phyloP scores from a whole-genome alignment of 64 coral and sea anemone genomes.

The Pocillopora damicornis region DNA sequence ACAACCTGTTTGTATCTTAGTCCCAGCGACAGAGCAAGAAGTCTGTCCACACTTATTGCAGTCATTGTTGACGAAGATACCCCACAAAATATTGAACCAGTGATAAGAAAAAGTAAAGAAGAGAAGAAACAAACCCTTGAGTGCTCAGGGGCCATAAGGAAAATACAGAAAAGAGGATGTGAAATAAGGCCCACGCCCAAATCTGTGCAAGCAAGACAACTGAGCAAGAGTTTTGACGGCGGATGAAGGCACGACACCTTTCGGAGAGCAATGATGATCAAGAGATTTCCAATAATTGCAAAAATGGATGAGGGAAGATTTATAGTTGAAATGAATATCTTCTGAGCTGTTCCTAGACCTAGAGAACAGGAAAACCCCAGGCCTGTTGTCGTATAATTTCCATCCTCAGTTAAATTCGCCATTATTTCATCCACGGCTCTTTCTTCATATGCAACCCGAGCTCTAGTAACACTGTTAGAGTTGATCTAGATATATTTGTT shows the following conservation, averaged over 20 bases:
- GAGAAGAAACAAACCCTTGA: background rate
- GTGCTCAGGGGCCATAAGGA: background rate
- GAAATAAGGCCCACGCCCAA: background rate
- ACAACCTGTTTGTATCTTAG: slow-evolving; percentile 29
- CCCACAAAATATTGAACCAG: background rate
- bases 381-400: background rate
- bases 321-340: background rate
- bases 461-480: no score
- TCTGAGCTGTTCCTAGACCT: background rate
- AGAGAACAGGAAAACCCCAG: background rate
- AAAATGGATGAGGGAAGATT: background rate
- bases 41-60: slow-evolving; percentile 35
- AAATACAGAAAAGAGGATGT: background rate
- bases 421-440: no score
- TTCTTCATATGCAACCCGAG: no score
- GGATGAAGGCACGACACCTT: background rate
- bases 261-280: background rate
- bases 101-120: background rate
- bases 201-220: background rate
- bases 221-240: background rate
- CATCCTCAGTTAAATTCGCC: no score
- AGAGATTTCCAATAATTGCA: background rate
- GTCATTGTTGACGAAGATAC: slow-evolving; percentile 33
- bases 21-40: slow-evolving; percentile 15
- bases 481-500: no score